Evolutionary conservation across 1,140 invertebrate species (phyloP), one percentile per base, ranked within the genome.

Genomic region (Bombyx mandarina): DNA sequence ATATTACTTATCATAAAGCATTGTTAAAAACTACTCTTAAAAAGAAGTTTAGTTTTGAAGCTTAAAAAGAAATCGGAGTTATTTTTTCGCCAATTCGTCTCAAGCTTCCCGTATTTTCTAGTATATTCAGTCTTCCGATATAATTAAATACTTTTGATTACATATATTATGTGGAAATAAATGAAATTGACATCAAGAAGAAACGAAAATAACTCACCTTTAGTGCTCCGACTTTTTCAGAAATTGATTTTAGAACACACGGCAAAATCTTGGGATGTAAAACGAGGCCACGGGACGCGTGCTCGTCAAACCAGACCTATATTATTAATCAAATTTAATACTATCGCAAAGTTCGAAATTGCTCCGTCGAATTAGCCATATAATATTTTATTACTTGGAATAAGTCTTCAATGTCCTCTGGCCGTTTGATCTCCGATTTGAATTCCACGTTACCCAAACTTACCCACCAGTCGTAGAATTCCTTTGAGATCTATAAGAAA

Each of bases 381-480:
- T 9, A 6, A 35, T 35, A 10, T 1, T 35, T 46, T 45, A 10
- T 57, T 71, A 87, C 84, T 72, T 87, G 84, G 61, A 87, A 87
- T 9, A 87, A 60, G 43, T 75, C 73, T 73, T 87, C 81, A n/a
- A 87, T 82, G 56, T 84, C 79, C 66, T 83, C 75, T 1, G 81
- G 73, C 8, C 81, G 68, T 61, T 79, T 85, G 43, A 87, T 84
- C 76, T 87, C 84, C 59, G 81, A 85, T 58, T 85, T 85, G 55
- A 82, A 87, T 49, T 89, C 89, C 8, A 89, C 77, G 42, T 77
- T 77, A 1, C 88, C 89, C 18, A 91, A 67, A 50, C 61, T 75
- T 48, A 84, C 79, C 70, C 91, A 79, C 91, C 91, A 92, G 2
- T 90, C 80, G 57, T 89, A 90, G 65, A 92, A 92, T 51, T 92